These are phyloP conservation scores for Anser brachyrhynchus DNA, from an alignment of 2,113 vertebrate genomes.

Conservation along the genomic window DNA sequence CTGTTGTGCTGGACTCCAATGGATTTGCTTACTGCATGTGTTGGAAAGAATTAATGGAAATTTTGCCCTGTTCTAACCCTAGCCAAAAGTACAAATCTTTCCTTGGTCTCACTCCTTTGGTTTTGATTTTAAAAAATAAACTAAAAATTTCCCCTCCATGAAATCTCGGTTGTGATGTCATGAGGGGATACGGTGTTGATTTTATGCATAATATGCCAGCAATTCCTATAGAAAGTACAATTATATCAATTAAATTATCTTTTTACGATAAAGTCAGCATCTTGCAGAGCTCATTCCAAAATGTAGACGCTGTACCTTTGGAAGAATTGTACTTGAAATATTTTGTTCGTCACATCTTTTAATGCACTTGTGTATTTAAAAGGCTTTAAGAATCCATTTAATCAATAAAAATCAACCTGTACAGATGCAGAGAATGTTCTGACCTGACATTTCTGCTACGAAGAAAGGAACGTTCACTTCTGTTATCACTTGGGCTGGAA, in stretches of 20 bases:
- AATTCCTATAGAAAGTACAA: background rate
- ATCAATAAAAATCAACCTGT: background rate
- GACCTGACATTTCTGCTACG: background rate
- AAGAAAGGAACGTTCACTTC: background rate
- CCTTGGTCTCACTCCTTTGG: background rate
- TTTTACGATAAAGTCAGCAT: background rate
- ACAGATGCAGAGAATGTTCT: background rate
- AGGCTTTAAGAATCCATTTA: background rate
- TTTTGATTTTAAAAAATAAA: background rate
- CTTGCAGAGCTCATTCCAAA: background rate
- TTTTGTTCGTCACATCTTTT: background rate
- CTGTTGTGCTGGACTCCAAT: background rate
- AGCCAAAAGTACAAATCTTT: background rate
- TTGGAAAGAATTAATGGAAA: slow-evolving; percentile 8
- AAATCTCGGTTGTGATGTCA: background rate
- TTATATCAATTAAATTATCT: background rate
- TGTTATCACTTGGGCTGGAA: background rate
- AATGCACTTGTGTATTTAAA: background rate
- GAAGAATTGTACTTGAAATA: background rate
- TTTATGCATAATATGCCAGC: background rate
- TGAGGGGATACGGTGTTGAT: background rate
- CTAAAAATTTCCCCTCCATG: background rate
- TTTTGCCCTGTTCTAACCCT: background rate
- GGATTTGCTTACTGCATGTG: slow-evolving; percentile 29
- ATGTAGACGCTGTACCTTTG: rapidly evolving